phyloP scores from a whole-genome alignment of 2,797 vertebrate species.

The Dermochelys coriacea region DNA sequence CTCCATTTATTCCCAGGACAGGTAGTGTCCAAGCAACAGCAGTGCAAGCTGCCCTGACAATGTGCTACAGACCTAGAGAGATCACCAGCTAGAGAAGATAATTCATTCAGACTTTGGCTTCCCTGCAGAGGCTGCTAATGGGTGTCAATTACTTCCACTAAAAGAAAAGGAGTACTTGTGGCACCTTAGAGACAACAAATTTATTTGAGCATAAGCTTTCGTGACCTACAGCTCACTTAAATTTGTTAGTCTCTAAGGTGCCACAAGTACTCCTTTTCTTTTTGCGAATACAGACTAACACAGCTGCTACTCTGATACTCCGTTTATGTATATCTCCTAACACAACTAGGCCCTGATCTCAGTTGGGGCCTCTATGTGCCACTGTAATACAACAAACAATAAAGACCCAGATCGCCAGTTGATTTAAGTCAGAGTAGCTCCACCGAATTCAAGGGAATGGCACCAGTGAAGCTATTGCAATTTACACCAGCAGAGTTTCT shows the following conservation, averaged over 20 bases:
- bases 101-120: background rate
- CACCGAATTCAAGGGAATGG: background rate
- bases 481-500: background rate
- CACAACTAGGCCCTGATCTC: background rate
- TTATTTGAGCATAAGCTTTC: too few species aligned
- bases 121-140: background rate
- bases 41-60: background rate
- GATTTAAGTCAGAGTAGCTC: background rate
- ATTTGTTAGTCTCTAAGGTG: too few species aligned
- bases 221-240: too few species aligned
- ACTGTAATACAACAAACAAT: background rate
- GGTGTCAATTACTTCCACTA: fast-evolving
- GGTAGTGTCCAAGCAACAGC: background rate
- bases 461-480: background rate
- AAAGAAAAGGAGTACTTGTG: too few species aligned
- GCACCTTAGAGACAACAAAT: too few species aligned
- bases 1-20: background rate
- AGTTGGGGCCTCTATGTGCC: fast-evolving
- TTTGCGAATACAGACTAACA: too few species aligned
- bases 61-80: background rate
- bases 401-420: background rate
- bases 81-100: background rate
- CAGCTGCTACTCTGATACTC: too few species aligned
- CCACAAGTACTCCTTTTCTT: too few species aligned
- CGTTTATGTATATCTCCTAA: background rate